These are phyloP conservation scores for Tiaroga cobitis DNA, from an alignment of 2,797 vertebrate species.

Conservation along the genomic window DNA sequence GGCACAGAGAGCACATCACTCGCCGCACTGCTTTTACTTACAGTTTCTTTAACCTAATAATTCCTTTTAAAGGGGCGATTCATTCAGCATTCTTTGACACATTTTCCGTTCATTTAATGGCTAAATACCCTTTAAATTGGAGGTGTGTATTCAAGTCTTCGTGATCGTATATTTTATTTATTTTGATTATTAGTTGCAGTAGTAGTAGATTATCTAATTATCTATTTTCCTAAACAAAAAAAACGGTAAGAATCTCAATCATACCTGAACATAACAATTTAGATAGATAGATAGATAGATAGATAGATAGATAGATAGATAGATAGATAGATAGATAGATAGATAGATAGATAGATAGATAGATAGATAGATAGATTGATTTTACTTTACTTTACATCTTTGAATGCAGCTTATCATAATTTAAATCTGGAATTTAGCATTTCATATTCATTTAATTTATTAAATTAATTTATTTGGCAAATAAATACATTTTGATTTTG, in stretches of 20 bases:
- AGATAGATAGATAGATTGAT: no score
- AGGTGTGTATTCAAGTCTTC: not conserved
- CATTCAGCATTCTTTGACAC: not conserved
- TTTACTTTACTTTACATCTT: not conserved
- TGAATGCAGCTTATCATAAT: not conserved
- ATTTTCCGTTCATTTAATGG: not conserved
- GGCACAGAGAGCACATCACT: not conserved
- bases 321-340: no score
- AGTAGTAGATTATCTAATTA: not conserved
- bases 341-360: no score
- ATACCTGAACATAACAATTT: not conserved
- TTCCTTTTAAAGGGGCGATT: not conserved
- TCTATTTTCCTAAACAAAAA: no score
- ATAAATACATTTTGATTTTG: not conserved
- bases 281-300: no score
- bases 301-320: no score
- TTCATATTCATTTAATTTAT: not conserved
- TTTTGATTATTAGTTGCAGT: not conserved
- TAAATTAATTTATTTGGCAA: not conserved
- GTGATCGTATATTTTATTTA: no score
- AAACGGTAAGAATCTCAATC: not conserved
- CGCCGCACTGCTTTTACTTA: slow-evolving; percentile 17
- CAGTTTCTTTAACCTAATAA: slow-evolving; percentile 26
- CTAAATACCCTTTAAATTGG: not conserved
- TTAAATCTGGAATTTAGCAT: not conserved